Conservation (phyloP, 2,888 invertebrate species). For the Linnaemya tessellans region DNA sequence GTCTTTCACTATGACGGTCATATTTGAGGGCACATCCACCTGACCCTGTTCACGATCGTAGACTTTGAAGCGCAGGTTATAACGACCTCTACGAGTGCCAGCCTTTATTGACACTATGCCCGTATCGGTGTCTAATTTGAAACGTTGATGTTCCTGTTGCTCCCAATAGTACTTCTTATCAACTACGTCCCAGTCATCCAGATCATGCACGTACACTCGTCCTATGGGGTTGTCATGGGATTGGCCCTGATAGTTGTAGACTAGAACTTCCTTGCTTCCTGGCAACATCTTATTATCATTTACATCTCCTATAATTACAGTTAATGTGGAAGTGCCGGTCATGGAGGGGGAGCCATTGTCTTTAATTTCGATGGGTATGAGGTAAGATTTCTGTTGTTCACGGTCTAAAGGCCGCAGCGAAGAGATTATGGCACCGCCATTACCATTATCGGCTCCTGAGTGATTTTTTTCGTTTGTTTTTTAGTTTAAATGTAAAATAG, state of each 20-base stretch:
- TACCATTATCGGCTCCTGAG: slow-evolving; percentile 95
- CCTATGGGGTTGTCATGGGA: slow-evolving; percentile 95
- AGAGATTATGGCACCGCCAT: slow-evolving; percentile 98
- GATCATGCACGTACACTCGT: slow-evolving; percentile 96
- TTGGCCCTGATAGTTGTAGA: slow-evolving; percentile 97
- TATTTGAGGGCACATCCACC: slow-evolving; percentile 96
- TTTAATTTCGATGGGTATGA: slow-evolving; percentile 97
- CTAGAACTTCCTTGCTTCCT: slow-evolving; percentile 97
- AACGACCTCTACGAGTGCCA: slow-evolving; percentile 93
- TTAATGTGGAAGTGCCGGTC: slow-evolving; percentile 97
- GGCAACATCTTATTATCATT: slow-evolving; percentile 99
- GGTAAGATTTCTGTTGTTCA: slow-evolving; percentile 96
- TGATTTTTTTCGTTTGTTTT: not conserved
- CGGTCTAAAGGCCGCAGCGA: slow-evolving; percentile 96
- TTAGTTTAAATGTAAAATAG: not conserved
- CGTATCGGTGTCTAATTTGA: slow-evolving; percentile 94
- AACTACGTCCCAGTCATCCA: slow-evolving; percentile 99
- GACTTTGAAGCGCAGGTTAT: slow-evolving; percentile 91
- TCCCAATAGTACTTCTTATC: slow-evolving; percentile 99
- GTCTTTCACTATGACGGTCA: slow-evolving; percentile 95
- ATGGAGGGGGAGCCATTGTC: slow-evolving; percentile 97
- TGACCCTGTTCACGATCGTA: slow-evolving; percentile 97
- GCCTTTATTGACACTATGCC: slow-evolving; percentile 98
- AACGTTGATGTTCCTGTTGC: slow-evolving; percentile 91
- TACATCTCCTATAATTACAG: slow-evolving; percentile 97